Evolutionary conservation across 2,888 invertebrate genomes (phyloP), one percentile per base, ranked within the genome.

Genomic region (Tridacna gigas): DNA sequence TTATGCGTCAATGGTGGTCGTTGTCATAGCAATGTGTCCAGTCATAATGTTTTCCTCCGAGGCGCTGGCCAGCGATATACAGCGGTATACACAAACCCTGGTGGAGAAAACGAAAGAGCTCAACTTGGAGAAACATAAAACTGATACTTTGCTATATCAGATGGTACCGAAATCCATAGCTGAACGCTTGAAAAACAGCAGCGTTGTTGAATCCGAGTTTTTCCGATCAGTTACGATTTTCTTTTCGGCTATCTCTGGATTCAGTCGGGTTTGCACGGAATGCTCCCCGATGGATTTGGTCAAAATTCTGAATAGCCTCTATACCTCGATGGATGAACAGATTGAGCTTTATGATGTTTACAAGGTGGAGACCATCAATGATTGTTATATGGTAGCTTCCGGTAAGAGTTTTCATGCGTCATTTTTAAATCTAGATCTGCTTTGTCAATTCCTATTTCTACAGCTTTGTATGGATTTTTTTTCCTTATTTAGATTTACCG

Each of bases 361-460:
- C 83, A 92, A 91, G 77, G 91, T 92, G 47, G 91, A 92, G 65
- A 91, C 91, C 4, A 91, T 91, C 74, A 90, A 89, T 66, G 91
- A 92, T 69, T 91, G 89, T 26, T 91, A 91, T 77, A 92, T 92
- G 92, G 88, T 92, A 0, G 91, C 89, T 15, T 91, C 91, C 66
- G 92, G 92, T 92, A 60, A 28, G 86, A 20, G 9, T 56, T 56
- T 15, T 37, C 3, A 37, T 37, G 37, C 7, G 7, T 37, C 37
- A 37, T 37, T 7, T 37, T 37, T 7, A 4, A 37, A 7, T 37
- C 37, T 37, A 37, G 37, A 37, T 37, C 37, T 4, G 37, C n/a
- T n/a, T n/a, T 37, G 37, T 37, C 37, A 37, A 37, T 37, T 37
- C 2, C 2, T 37, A 37, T 37, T 37, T 37, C 7, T 37, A n/a